These are phyloP conservation scores for Laspeyria flexula DNA, from an alignment of 2,888 invertebrate species.

Conservation along the genomic window DNA sequence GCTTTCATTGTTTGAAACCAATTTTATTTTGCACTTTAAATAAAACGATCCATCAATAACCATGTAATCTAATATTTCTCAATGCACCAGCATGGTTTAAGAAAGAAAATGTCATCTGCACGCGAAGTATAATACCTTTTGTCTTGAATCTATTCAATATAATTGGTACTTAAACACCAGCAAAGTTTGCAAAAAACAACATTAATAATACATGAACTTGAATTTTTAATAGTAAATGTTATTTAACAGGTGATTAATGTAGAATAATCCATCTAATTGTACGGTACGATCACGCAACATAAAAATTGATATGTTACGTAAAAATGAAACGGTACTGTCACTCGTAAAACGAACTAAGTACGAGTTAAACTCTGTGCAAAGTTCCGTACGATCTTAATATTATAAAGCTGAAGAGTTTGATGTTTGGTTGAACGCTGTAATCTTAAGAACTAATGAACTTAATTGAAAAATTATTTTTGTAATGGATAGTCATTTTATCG, in stretches of 20 bases:
- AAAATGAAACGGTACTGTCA: conserved; percentile 9
- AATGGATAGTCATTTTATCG: no score
- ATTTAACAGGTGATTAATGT: not conserved
- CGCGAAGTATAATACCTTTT: not conserved
- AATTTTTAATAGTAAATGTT: not conserved
- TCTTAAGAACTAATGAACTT: no score
- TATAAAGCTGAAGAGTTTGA: no score
- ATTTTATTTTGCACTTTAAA: no score
- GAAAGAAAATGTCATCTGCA: not conserved
- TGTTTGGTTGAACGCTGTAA: no score
- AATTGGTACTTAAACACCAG: not conserved
- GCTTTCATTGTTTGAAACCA: no score
- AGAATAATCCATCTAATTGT: not conserved
- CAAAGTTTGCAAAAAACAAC: not conserved
- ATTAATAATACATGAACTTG: not conserved
- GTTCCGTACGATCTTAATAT: no score
- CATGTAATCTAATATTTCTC: conserved; percentile 18
- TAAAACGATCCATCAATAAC: not conserved
- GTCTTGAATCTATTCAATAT: not conserved
- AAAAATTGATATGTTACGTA: not conserved
- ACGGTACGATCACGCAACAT: conserved; percentile 5
- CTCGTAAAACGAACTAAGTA: conserved; percentile 1
- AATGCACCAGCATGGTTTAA: conserved; percentile 29
- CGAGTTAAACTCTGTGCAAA: no score
- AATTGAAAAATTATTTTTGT: no score